Evolutionary conservation across 2,888 invertebrate species (phyloP).

Genomic region (Cryptops parisi): DNA sequence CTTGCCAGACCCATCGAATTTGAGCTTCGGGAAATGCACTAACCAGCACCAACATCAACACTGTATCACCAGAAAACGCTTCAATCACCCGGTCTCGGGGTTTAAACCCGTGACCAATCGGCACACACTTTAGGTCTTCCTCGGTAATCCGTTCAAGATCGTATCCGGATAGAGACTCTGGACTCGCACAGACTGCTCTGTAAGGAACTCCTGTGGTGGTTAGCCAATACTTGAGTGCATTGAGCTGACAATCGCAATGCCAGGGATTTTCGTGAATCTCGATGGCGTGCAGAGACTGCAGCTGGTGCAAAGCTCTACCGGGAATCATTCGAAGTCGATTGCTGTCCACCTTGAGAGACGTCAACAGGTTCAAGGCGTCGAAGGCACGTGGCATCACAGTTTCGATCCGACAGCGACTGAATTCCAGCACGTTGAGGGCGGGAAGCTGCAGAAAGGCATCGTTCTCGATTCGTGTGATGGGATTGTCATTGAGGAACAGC

Average conservation of each 20-base stretch:
- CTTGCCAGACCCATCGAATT: slow-evolving; percentile 79
- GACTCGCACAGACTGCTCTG: slow-evolving; percentile 48
- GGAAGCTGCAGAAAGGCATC: slow-evolving; percentile 58
- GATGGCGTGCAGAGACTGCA: slow-evolving; percentile 48
- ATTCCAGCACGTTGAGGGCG: slow-evolving; percentile 63
- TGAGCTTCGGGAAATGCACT: slow-evolving; percentile 64
- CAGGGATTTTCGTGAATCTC: slow-evolving; percentile 77
- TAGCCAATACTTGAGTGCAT: slow-evolving; percentile 68
- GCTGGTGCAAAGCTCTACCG: slow-evolving; percentile 21
- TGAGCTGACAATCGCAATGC: slow-evolving; percentile 71
- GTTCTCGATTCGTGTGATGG: slow-evolving; percentile 60
- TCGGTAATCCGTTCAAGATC: slow-evolving; percentile 59
- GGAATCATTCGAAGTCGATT: slow-evolving; percentile 45
- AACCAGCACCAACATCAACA: slow-evolving; percentile 64
- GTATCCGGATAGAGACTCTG: slow-evolving; percentile 39
- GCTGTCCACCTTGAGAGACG: slow-evolving; percentile 62
- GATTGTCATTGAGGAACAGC: slow-evolving; percentile 63
- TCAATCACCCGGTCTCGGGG: slow-evolving; percentile 38
- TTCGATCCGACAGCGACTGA: slow-evolving; percentile 66
- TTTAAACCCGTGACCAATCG: slow-evolving; percentile 42
- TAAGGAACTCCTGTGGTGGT: slow-evolving; percentile 48
- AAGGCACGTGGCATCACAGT: slow-evolving; percentile 62
- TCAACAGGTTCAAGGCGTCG: slow-evolving; percentile 56
- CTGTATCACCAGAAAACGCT: slow-evolving; percentile 65
- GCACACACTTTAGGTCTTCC: slow-evolving; percentile 74